Base-by-base conservation (phyloP, 2,888 invertebrate species). In the Xylota segnis region DNA sequence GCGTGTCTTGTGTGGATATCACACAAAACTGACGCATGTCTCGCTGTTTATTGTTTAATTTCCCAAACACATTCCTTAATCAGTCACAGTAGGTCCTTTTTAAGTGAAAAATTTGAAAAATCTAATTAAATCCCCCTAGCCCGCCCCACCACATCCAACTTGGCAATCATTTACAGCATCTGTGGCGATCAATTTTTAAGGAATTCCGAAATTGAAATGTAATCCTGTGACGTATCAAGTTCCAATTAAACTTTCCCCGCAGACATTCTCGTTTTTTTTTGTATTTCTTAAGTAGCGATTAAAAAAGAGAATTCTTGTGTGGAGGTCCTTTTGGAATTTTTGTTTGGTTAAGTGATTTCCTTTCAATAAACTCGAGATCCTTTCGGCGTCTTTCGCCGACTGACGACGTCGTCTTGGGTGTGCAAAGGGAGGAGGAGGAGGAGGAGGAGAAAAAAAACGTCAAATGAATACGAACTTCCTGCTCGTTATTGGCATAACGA, bases 141-240 rank as follows among this genome's bases (percentile, higher is more conserved):
- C 54, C 45, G 7, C 10, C 12, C 37, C 5, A 3, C 14, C 34
- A 18, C 27, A 9, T 16, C 14, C 3, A 23, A 3, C 23, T 23
- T 23, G 7, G 40, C 7, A 63, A 56, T 45, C 74, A 37, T 58
- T 68, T 56, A 66, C 66, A 61, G 40, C 72, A 71, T 68, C 71
- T 66, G 59, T 52, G 45, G 61, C 52, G 34, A 71, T 82, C 63
- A 75, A 58, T 70, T 52, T 66, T 70, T 71, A n/a, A 65, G 32
- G 47, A 65, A 71, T 68, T 81, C 59, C 63, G 9, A 45, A 76
- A 76, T 76, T 76, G 59, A 75, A 75, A 76, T 54, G 65, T 81
- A 76, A 79, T 75, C 71, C 74, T 56, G 54, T 70, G 59, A 81
- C 75, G 71, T 79, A 71, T 84, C 59, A 75, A 79, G 76, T 65